Evolutionary conservation across 1,140 invertebrate species (phyloP), one percentile per base, ranked within the genome.

Genomic region (Zaprionus africanus): DNA sequence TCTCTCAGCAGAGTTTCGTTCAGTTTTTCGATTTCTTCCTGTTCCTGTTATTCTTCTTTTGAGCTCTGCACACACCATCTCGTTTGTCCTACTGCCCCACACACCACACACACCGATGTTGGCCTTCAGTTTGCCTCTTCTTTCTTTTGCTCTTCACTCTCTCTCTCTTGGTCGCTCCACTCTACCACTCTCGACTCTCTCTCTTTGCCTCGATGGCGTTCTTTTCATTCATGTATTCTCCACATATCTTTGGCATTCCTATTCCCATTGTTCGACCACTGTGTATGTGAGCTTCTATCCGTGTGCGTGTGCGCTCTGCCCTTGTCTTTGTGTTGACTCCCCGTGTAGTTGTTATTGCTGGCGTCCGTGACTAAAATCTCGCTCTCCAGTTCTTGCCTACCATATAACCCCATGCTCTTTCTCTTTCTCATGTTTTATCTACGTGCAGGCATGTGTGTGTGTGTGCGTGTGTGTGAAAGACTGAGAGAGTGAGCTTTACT

Each of bases 21-120:
- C 90, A 88, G 85, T 88, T 90, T 90, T 76, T 65, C 66, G 69
- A 46, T 78, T 82, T 88, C 79, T 88, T 88, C 85, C 84, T 88
- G 85, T 84, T 88, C 84, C 84, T 88, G 84, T 76, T 88, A 49
- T 77, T 76, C 58, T 67, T 59, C 56, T 41, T 43, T 36, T 51
- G 19, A 51, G 46, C 46, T 51, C 58, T 28, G 41, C 26, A 60
- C 60, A 67, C 51, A 74, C 58, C 56, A 62, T 38, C 61, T 46
- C 46, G 57, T 60, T 83, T 87, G 84, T 78, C 84, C 84, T 87
- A 87, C 84, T 87, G 84, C 84, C 84, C 84, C 83, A 87, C 84
- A 87, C 83, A 87, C 83, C 82, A 49, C 83, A 82, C 60, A 62
- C 57, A 34, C 76, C 57, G 19, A 54, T 17, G 51, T 36, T 54